These are phyloP conservation scores for Heteronetta atricapilla DNA, from an alignment of 2,113 vertebrate genomes.

Conservation along the genomic window DNA sequence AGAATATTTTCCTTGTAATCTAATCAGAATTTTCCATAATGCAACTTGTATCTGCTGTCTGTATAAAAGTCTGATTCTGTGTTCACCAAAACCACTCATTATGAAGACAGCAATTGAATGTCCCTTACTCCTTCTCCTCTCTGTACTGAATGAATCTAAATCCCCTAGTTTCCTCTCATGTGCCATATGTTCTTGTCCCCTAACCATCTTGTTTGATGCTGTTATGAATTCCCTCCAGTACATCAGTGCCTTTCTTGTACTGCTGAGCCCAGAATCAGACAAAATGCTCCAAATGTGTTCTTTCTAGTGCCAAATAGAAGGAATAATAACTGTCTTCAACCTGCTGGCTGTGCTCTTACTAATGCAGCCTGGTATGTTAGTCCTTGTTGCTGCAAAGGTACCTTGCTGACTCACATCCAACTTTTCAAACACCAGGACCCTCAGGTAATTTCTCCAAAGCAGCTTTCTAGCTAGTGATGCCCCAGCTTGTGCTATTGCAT, in stretches of 20 bases:
- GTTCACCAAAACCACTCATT: not conserved
- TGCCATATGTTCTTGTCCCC: fast-evolving
- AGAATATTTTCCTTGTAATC: not conserved
- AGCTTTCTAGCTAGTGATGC: not conserved
- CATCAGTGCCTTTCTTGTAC: not conserved
- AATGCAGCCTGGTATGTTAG: not conserved
- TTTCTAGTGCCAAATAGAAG: not conserved
- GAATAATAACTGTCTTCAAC: not conserved
- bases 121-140: not conserved
- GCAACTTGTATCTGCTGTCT: not conserved
- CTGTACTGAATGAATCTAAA: not conserved
- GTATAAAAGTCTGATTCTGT: not conserved
- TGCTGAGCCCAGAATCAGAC: not conserved
- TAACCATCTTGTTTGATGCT: not conserved
- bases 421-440: not conserved
- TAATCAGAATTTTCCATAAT: not conserved
- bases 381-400: not conserved
- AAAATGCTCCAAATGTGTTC: not conserved
- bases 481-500: not conserved
- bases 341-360: not conserved
- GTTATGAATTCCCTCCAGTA: not conserved
- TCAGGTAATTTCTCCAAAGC: not conserved
- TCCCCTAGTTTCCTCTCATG: not conserved
- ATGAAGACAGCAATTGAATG: not conserved
- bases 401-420: fast-evolving